Percentiles rank a stretch among this genome's conserved stretches.
Conservation (phyloP, 2,797 vertebrate species). For the Botia almorhae region DNA sequence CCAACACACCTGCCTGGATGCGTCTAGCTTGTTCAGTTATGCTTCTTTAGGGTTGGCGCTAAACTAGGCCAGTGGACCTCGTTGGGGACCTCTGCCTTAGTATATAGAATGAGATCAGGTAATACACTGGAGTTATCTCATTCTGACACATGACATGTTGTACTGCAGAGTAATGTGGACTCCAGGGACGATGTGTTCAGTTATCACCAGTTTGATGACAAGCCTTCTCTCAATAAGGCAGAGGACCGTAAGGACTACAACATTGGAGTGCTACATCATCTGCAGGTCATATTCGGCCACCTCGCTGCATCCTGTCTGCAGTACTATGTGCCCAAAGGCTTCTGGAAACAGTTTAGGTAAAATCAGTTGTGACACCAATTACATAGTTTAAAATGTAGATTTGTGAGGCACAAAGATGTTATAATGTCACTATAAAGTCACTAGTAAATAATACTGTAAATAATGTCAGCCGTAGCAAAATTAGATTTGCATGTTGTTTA, state of each 20-base stretch:
- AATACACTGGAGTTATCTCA: not conserved
- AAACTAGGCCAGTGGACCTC: too few species aligned
- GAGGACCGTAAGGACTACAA: conserved; percentile 99
- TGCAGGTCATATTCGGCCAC: conserved; percentile 98
- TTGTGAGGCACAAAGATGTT: too few species aligned
- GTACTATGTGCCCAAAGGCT: conserved; percentile 96
- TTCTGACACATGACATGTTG: conserved; percentile 27
- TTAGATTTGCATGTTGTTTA: not conserved
- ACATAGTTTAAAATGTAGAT: too few species aligned
- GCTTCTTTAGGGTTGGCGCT: too few species aligned
- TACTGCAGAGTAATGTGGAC: conserved; percentile 90
- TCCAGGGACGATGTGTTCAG: conserved; percentile 96
- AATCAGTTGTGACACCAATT: not conserved
- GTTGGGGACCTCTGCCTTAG: too few species aligned
- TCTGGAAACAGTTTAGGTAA: conserved; percentile 99
- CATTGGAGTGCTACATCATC: conserved; percentile 93
- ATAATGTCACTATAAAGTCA: too few species aligned
- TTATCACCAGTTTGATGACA: conserved; percentile 97
- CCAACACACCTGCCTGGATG: too few species aligned
- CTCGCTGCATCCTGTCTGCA: conserved; percentile 95
- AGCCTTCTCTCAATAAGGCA: conserved; percentile 90
- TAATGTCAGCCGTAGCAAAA: not conserved
- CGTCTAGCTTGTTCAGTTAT: too few species aligned
- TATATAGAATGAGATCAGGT: not conserved
- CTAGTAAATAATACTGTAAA: not conserved